Percentiles rank a stretch among this genome's conserved stretches.
Conservation (phyloP, 2,797 vertebrate genomes). For the Malacoraja senta region DNA sequence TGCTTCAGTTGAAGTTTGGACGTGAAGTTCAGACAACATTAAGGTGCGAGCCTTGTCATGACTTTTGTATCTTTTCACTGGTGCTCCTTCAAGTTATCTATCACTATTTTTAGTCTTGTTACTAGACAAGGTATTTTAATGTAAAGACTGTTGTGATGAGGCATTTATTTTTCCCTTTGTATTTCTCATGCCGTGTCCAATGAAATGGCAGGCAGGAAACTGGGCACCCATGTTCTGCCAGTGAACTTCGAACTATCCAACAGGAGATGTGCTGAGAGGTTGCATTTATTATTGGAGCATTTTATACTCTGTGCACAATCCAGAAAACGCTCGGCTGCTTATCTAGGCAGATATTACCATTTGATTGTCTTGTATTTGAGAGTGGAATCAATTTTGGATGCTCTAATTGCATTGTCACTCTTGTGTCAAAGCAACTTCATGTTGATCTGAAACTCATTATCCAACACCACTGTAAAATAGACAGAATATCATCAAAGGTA, state of each 20-base stretch:
- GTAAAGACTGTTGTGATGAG: not conserved
- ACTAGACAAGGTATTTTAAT: not conserved
- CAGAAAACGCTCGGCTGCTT: not conserved
- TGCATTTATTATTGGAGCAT: not conserved
- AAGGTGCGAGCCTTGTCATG: not conserved
- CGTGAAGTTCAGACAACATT: not conserved
- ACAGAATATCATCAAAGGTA: not conserved
- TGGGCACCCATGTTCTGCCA: not conserved
- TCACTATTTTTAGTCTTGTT: not conserved
- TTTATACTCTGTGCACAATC: not conserved
- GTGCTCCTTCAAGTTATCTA: not conserved
- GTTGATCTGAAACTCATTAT: not conserved
- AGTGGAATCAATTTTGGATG: not conserved
- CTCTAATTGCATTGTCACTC: not conserved
- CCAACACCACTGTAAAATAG: not conserved
- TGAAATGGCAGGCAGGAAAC: not conserved
- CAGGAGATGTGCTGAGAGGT: not conserved
- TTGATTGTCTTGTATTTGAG: not conserved
- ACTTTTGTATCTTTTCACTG: not conserved
- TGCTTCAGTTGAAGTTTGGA: not conserved
- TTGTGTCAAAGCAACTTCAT: not conserved
- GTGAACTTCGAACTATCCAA: not conserved
- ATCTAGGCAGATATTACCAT: not conserved
- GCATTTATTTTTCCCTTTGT: not conserved
- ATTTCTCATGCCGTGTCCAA: not conserved